Evolutionary conservation across 2,888 invertebrate species (phyloP), one percentile per base, ranked within the genome.

Genomic region (Hermodice carunculata): DNA sequence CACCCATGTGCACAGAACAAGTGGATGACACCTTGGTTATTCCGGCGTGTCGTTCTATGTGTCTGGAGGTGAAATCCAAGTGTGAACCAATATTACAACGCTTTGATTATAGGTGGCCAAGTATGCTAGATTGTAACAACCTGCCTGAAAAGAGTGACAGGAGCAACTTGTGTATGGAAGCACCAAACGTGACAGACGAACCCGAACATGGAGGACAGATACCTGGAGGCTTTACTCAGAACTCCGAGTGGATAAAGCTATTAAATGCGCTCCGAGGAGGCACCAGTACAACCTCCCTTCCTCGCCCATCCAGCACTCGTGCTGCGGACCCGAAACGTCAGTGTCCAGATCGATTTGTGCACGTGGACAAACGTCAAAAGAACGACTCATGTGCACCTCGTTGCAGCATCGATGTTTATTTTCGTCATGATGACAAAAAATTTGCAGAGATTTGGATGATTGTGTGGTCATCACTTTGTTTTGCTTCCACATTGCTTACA

Each of bases 1-100:
- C 94, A 11, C 96, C 96, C 40, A 92, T 96, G 85, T 96, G 96
- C 87, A 94, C 94, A 32, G 93, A 93, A 80, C 92, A 94, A 85
- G 92, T 94, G 70, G 91, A 92, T 29, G 92, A 92, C 76, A 92
- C 94, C 0, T 73, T 85, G 49, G 78, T 82, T 43, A 93, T 96
- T 68, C 93, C 93, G 66, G 92, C 94, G 11, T 96, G 96, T 87
- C 90, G 93, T 67, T 92, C 92, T 28, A 91, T 96, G 73, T 96
- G 96, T 86, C 91, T 93, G 80, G 90, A 91, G 76, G 84, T 85
- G 11, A 71, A 72, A 76, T 78, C 62, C 17, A 79, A 80, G 61
- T 86, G 86, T 61, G 84, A 84, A 71, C 91, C 91, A 0, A 90
- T 92, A 29, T 87, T 95, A 66, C 87, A 88, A 66, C 88, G 88